Evolutionary conservation across 2,888 invertebrate species (phyloP).

Genomic region (Thecophora atra): DNA sequence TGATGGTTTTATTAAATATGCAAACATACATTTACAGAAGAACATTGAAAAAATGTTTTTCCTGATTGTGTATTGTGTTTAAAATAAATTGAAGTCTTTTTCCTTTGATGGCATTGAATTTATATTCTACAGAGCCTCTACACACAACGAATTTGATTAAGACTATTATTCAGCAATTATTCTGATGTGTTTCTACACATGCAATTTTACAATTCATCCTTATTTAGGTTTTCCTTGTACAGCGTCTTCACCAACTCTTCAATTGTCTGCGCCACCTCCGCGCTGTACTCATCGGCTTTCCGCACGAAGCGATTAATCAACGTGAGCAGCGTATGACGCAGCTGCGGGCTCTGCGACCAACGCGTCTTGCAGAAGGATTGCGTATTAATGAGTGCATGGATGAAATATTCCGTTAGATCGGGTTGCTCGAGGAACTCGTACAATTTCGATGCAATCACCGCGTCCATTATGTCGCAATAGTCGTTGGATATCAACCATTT

Average conservation of each 20-base stretch:
- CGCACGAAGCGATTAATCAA: constrained; percentile 54
- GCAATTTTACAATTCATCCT: constrained; percentile 52
- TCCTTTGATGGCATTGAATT: background rate
- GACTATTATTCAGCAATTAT: background rate
- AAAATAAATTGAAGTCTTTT: background rate
- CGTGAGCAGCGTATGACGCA: constrained; percentile 57
- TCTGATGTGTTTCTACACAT: no score
- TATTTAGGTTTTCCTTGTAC: constrained; percentile 46
- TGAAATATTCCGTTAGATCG: constrained; percentile 58
- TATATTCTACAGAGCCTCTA: background rate
- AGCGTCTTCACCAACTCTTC: constrained; percentile 47
- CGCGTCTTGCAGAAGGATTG: constrained; percentile 50
- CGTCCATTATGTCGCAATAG: constrained; percentile 55
- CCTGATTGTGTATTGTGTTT: no score
- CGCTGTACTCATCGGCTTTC: constrained; percentile 58
- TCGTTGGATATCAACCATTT: constrained; percentile 56
- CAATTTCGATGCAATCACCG: constrained; percentile 52
- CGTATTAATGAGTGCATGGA: constrained; percentile 52
- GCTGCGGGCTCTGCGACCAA: constrained; percentile 56
- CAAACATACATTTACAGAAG: no score
- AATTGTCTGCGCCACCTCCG: constrained; percentile 56
- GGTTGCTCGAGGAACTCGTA: constrained; percentile 56
- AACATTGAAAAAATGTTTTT: no score
- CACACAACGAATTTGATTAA: background rate
- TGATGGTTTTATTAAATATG: no score